Percentiles rank a stretch among this genome's conserved stretches.
Conservation (phyloP, 1,140 invertebrate species). For the Stegodyphus dumicola region DNA sequence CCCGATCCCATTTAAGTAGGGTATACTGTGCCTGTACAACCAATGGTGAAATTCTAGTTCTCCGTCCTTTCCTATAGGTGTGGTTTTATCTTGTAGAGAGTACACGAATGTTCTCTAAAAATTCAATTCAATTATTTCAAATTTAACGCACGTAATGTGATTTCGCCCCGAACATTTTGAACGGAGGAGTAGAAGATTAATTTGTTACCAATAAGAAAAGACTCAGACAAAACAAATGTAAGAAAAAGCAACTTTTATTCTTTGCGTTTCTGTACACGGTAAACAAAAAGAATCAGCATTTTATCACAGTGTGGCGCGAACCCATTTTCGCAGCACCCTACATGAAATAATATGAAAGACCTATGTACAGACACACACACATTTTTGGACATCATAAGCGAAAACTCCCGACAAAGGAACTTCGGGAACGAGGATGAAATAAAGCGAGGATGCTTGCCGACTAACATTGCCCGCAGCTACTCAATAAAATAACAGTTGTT, state of each 20-base stretch:
- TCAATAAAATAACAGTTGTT: not conserved
- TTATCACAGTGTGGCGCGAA: slow-evolving; percentile 57
- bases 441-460: not conserved
- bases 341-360: slow-evolving; percentile 44
- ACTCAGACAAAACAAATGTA: not conserved
- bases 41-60: too few relatives aligned
- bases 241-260: slow-evolving; percentile 47
- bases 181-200: too few relatives aligned
- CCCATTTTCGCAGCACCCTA: slow-evolving; percentile 50
- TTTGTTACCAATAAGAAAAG: too few relatives aligned
- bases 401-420: not conserved
- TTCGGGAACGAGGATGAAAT: too few relatives aligned
- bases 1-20: too few relatives aligned
- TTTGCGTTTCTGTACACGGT: slow-evolving; percentile 44
- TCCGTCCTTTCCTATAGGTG: too few relatives aligned
- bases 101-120: too few relatives aligned
- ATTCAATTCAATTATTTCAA: too few relatives aligned
- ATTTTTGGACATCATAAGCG: slow-evolving; percentile 6
- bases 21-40: too few relatives aligned
- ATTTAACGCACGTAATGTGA: too few relatives aligned
- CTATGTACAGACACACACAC: slow-evolving; percentile 34
- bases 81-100: too few relatives aligned
- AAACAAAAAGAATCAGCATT: slow-evolving; percentile 31
- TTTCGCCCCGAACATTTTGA: too few relatives aligned
- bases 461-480: not conserved